These are phyloP conservation scores for Drosophila novamexicana DNA, from an alignment of 1,140 invertebrate species.

Conservation along the genomic window DNA sequence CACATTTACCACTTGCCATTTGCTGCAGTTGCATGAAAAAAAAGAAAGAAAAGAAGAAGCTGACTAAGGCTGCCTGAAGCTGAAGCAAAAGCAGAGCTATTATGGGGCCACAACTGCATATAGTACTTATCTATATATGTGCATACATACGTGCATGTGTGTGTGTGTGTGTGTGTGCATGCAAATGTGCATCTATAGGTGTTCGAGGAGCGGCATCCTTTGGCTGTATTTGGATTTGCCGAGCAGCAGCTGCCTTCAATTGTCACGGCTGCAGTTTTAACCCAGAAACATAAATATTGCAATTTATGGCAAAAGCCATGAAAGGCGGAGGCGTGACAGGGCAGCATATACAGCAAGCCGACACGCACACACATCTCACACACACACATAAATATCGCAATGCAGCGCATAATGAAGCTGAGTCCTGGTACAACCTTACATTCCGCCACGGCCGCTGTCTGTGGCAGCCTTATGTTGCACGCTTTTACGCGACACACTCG, in stretches of 20 bases:
- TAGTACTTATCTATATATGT: constrained; percentile 10
- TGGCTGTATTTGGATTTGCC: neutral
- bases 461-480: neutral
- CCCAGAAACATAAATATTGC: constrained; percentile 78
- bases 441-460: no score
- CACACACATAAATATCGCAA: neutral
- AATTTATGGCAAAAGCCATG: constrained; percentile 42
- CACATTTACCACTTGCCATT: constrained; percentile 18
- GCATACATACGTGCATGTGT: neutral
- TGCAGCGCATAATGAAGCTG: neutral
- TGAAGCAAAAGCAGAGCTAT: neutral
- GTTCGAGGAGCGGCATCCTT: constrained; percentile 1
- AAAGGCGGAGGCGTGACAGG: no score
- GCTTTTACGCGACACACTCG: neutral
- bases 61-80: constrained; percentile 2
- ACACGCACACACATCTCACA: constrained; percentile 3
- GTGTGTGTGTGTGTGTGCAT: neutral
- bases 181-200: neutral
- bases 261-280: constrained; percentile 68
- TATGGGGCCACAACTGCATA: constrained; percentile 5
- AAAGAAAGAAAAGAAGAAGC: neutral
- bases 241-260: constrained; percentile 44
- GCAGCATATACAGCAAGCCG: neutral
- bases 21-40: constrained; percentile 12
- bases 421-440: neutral